These are phyloP conservation scores for Botia almorhae DNA, from an alignment of 2,797 vertebrate genomes.

Conservation along the genomic window DNA sequence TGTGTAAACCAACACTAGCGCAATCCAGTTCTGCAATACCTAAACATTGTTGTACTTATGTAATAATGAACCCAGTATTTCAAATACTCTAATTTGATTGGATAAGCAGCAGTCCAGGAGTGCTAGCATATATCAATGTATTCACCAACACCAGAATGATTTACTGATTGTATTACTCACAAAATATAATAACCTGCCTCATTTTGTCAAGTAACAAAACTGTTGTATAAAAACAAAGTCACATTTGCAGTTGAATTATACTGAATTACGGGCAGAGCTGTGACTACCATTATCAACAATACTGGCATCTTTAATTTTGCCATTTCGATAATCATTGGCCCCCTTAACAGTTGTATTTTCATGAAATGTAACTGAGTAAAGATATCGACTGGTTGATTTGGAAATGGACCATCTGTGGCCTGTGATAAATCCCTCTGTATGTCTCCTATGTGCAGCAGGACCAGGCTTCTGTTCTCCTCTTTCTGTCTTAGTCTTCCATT, in stretches of 20 bases:
- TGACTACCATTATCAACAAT: neutral
- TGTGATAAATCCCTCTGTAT: constrained; percentile 27
- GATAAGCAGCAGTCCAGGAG: neutral
- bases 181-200: too few species aligned
- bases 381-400: constrained; percentile 37
- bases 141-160: neutral
- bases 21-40: neutral
- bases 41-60: neutral
- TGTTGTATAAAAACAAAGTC: neutral
- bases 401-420: constrained; percentile 41
- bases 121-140: neutral
- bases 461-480: constrained; percentile 69
- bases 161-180: neutral
- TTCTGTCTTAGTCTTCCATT: constrained; percentile 63
- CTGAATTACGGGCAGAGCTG: neutral
- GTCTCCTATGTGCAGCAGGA: constrained; percentile 60
- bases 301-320: neutral
- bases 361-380: neutral
- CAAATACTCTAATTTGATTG: neutral
- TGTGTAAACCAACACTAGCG: neutral
- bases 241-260: neutral
- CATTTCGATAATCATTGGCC: constrained; percentile 39
- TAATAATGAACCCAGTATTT: neutral
- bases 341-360: constrained; percentile 27
- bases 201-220: too few species aligned